Base-by-base conservation (phyloP, 1,140 invertebrate genomes). In the Macrotrachela quadricornifera region DNA sequence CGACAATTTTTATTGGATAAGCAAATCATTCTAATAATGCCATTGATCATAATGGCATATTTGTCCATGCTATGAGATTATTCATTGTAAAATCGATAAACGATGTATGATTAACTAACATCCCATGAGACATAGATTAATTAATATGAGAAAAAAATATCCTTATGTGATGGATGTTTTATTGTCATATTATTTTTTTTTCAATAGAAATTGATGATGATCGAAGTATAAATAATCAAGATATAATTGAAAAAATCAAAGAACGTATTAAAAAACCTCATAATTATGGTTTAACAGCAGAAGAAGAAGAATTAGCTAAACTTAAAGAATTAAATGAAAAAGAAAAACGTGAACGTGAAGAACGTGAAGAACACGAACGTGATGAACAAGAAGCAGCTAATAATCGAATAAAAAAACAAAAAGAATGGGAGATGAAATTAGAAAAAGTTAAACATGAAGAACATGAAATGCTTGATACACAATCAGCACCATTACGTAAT, bases 381-480 rank as follows among this genome's bases (percentile, higher is more conserved):
- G 71, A 73, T 59, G 72, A 75, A 66, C 64, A 64, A 50, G 60
- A 73, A 59, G 74, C 73, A 76, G 68, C 70, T 57, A 57, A 57
- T 49, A 49, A 15, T 48, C 63, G 70, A 14, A 60, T 70, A 55
- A 53, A 62, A 37, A 73, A 73, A 59, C 72, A 75, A 67, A 65
- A 65, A 50, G 60, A 73, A 61, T 75, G 73, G 77, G 68, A 70
- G 58, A 56, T 58, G 50, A 65, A 78, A 44, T 69, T 80, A 51
- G 74, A 76, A 41, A 72, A 77, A 59, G 70, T 81, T 50, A 78
- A 78, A 55, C 70, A 74, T 51, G 79, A 82, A 62, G 79, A 82
- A 59, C 78, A 79, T 61, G 76, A 80, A 54, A 71, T 76, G 3
- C 61, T 81, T 39, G 74, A 77, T 41, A 71, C 76, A 1, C 71